Conservation (phyloP, 1,140 invertebrate species). For the Pectinophora gossypiella region DNA sequence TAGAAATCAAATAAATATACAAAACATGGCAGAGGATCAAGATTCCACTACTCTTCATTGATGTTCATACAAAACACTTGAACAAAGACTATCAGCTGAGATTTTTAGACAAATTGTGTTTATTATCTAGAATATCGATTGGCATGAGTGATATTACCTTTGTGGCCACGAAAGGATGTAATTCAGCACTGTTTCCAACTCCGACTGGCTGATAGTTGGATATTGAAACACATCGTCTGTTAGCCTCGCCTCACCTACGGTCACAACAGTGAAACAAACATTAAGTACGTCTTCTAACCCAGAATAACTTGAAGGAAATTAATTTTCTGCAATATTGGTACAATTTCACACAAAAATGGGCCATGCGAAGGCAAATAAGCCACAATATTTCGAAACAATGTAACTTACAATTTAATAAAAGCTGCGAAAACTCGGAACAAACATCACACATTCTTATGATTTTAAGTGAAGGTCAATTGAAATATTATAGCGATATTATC, state of each 20-base stretch:
- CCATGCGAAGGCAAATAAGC: slow-evolving; percentile 30
- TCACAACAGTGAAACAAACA: slow-evolving; percentile 8
- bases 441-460: slow-evolving; percentile 84
- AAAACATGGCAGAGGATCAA: too few relatives aligned
- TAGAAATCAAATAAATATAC: too few relatives aligned
- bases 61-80: too few relatives aligned
- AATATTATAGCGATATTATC: slow-evolving; percentile 68
- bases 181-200: slow-evolving; percentile 80
- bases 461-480: slow-evolving; percentile 51
- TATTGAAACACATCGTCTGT: slow-evolving; percentile 78
- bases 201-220: slow-evolving; percentile 77
- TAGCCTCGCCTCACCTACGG: slow-evolving; percentile 78
- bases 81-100: too few relatives aligned
- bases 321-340: not conserved
- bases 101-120: too few relatives aligned
- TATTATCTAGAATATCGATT: too few relatives aligned
- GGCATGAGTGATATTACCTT: slow-evolving; percentile 63
- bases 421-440: slow-evolving; percentile 86
- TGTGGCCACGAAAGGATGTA: slow-evolving; percentile 84
- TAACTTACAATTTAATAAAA: slow-evolving; percentile 85
- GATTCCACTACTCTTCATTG: too few relatives aligned
- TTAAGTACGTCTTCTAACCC: not conserved
- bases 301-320: not conserved
- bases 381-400: slow-evolving; percentile 67
- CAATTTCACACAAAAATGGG: not conserved